These are phyloP conservation scores for Zygothrica quintamaculata DNA, from an alignment of 2,888 invertebrate species.

Conservation along the genomic window DNA sequence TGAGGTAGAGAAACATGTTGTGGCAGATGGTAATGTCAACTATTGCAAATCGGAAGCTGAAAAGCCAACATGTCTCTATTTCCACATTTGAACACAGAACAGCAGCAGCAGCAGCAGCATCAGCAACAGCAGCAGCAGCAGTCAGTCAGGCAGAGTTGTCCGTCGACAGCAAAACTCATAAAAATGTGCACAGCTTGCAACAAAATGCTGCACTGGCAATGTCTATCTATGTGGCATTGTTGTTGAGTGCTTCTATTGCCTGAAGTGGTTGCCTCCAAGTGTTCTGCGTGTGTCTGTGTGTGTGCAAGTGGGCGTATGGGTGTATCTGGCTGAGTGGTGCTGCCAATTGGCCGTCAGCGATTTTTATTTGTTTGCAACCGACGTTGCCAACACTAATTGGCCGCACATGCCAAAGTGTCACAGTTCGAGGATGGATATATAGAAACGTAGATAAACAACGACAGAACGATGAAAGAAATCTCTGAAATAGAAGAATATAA, in stretches of 20 bases:
- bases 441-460: too few species aligned
- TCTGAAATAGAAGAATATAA: conserved; percentile 3
- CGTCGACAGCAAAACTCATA: conserved; percentile 67
- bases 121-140: too few species aligned
- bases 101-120: too few species aligned
- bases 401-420: conserved; percentile 79
- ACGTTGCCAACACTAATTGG: conserved; percentile 71
- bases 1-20: conserved; percentile 11
- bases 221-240: conserved; percentile 29
- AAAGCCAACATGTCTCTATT: conserved; percentile 80
- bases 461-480: conserved; percentile 9
- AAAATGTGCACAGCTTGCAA: conserved; percentile 76
- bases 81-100: conserved; percentile 64
- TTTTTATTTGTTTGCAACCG: conserved; percentile 61
- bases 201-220: conserved; percentile 64
- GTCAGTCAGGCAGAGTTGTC: conserved; percentile 50
- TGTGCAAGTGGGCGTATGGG: conserved; percentile 2
- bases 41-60: conserved; percentile 73
- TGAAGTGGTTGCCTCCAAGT: conserved; percentile 4
- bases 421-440: conserved; percentile 29
- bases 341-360: conserved; percentile 67
- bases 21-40: conserved; percentile 59
- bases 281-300: background rate
- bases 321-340: conserved; percentile 15
- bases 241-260: conserved; percentile 24